phyloP scores from a whole-genome alignment of 2,113 vertebrate species.

The Prionailurus bengalensis region DNA sequence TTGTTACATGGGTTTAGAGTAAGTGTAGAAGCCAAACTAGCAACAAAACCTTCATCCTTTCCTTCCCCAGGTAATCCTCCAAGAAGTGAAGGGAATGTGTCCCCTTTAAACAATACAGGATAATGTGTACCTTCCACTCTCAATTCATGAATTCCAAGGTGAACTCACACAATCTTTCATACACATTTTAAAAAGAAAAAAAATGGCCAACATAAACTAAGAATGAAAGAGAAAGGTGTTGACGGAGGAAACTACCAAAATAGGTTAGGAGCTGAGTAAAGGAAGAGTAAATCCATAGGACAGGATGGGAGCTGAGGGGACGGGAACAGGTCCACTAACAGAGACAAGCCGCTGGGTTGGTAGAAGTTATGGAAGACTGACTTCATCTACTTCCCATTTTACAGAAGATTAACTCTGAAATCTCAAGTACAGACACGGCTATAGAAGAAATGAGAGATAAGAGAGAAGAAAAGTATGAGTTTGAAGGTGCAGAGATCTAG shows the following conservation, averaged over 20 bases:
- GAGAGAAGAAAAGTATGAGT: not conserved
- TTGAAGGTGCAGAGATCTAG: not conserved
- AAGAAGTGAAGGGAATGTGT: not conserved
- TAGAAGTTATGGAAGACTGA: not conserved
- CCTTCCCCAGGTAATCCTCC: not conserved
- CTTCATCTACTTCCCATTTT: not conserved
- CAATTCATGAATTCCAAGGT: not conserved
- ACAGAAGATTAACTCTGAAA: not conserved
- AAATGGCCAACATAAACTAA: not conserved
- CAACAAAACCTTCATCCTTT: not conserved
- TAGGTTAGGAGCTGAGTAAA: not conserved
- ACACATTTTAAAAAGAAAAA: not conserved
- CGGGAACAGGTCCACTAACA: not conserved
- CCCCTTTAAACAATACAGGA: not conserved
- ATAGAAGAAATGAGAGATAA: not conserved
- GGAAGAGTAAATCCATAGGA: not conserved
- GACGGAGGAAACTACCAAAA: not conserved
- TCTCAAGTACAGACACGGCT: not conserved
- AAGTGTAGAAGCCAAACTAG: not conserved
- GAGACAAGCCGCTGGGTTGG: too few species aligned
- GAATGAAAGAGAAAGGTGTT: not conserved
- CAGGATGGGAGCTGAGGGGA: accelerated
- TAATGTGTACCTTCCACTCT: not conserved
- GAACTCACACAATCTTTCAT: not conserved
- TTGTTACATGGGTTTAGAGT: not conserved